phyloP scores from a whole-genome alignment of 2,888 invertebrate genomes.

The Caenorhabditis sinica region DNA sequence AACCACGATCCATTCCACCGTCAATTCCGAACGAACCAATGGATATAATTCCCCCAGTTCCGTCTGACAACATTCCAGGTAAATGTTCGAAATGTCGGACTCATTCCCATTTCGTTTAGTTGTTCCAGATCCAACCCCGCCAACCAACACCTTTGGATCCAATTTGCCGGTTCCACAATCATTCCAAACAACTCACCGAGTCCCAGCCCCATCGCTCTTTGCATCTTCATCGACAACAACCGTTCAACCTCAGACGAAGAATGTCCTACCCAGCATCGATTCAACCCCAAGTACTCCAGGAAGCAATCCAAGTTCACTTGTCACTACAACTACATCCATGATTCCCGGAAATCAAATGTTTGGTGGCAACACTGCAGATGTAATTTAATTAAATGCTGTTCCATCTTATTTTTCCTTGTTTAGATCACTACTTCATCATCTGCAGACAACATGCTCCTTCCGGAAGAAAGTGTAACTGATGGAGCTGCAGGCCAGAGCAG shows the following conservation, averaged over 20 bases:
- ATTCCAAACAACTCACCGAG: slow-evolving; percentile 60
- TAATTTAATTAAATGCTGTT: not conserved
- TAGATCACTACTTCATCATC: slow-evolving; percentile 24
- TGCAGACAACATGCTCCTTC: slow-evolving; percentile 39
- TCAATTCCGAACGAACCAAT: slow-evolving; percentile 59
- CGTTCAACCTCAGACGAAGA: slow-evolving; percentile 43
- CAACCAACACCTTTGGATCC: slow-evolving; percentile 35
- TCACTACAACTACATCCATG: slow-evolving; percentile 48
- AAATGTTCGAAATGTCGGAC: not conserved
- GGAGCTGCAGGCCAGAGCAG: slow-evolving; percentile 67
- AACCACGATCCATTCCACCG: slow-evolving; percentile 30
- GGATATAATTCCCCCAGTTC: slow-evolving; percentile 64
- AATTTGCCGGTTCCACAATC: slow-evolving; percentile 52
- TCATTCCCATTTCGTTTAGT: not conserved
- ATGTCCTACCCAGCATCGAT: slow-evolving; percentile 61
- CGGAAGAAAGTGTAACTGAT: slow-evolving; percentile 61
- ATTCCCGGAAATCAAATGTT: slow-evolving; percentile 35
- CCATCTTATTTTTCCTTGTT: not conserved
- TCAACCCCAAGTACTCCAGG: slow-evolving; percentile 41
- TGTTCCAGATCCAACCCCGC: slow-evolving; percentile 59
- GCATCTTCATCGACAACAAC: slow-evolving; percentile 49
- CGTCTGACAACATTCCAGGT: slow-evolving; percentile 64
- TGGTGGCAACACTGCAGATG: slow-evolving; percentile 19
- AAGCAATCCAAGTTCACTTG: slow-evolving; percentile 40
- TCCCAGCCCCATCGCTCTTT: slow-evolving; percentile 62